Base-by-base conservation (phyloP, 2,113 vertebrate species). In the Varanus salvator region DNA sequence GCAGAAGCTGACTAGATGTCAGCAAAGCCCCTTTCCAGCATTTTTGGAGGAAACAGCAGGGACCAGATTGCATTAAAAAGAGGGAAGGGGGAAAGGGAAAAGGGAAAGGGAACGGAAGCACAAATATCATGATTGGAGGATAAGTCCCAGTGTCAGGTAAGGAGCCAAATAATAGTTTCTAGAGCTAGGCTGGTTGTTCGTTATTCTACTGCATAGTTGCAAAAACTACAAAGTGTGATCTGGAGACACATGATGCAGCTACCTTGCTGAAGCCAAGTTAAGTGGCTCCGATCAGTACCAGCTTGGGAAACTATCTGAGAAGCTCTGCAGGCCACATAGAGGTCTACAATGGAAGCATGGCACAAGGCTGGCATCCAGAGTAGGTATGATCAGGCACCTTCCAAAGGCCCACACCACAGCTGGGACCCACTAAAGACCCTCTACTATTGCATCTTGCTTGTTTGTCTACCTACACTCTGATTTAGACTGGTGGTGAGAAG, bases 41-140 rank as follows among this genome's bases (percentile, higher is more conserved):
- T 90, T 9, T 89, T 93, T 87, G 11, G 8, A 91, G 80, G 72
- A 77, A 87, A 94, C 88, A 93, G 87, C 72, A 94, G 91, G 57
- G 93, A 91, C 54, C 50, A 86, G 54, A 50, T 90, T 89, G 44
- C 60, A 54, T 91, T 88, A 21, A 48, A 27, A 71, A 71, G 38
- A 44, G 38, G 38, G 38, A 44, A 44, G 38, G 38, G 38, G 38
- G 38, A 44, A 69, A 68, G 31, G 31, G 23, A 5, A 71, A 77
- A 25, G 29, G 6, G 6, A 1, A 94, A 84, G 92, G 6, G 6
- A 1, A 94, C 82, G 92, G 94, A 92, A 77, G 84, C 81, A 66
- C 86, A 94, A 88, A 80, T 48, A 92, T 89, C 87, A 72, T 81
- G 69, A 14, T 66, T 38, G 87, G 11, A 66, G 93, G 84, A 90